A percentile compares a stretch with the other conserved stretches of the same genome.
Conservation (phyloP, 1,140 invertebrate species). For the Trichonephila clavata region DNA sequence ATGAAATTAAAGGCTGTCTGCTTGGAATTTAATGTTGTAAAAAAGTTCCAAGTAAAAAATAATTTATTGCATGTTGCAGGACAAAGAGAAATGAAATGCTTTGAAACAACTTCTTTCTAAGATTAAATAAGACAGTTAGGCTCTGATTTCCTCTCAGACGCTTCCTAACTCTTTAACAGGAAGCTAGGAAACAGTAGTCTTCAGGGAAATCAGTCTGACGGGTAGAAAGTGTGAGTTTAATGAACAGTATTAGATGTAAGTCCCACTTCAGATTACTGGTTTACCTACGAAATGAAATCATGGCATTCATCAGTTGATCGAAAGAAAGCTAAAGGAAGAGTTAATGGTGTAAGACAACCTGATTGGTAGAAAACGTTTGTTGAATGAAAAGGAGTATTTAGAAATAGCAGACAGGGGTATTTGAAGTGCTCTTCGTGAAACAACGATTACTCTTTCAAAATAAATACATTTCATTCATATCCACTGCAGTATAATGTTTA, state of each 20-base stretch:
- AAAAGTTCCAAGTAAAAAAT: background rate
- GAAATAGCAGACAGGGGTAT: background rate
- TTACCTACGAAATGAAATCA: constrained; percentile 35
- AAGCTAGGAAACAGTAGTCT: background rate
- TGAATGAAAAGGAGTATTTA: background rate
- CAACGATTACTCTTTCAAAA: background rate
- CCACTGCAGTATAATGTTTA: no score
- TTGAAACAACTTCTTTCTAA: background rate
- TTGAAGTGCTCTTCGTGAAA: background rate
- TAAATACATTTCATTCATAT: background rate
- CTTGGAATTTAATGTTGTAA: background rate
- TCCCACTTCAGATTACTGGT: constrained; percentile 26
- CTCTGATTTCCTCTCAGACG: background rate
- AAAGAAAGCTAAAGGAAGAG: background rate
- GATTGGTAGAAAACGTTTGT: background rate
- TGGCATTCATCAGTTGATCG: background rate
- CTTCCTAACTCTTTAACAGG: background rate
- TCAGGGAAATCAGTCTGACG: constrained; percentile 4
- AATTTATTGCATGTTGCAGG: background rate
- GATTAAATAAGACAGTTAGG: background rate
- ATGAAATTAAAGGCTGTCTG: no score
- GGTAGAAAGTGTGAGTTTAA: constrained; percentile 33
- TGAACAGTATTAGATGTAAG: constrained; percentile 33
- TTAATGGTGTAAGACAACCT: constrained; percentile 16
- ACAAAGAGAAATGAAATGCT: background rate